Conservation (phyloP, 2,797 vertebrate species). For the Momotus momota region DNA sequence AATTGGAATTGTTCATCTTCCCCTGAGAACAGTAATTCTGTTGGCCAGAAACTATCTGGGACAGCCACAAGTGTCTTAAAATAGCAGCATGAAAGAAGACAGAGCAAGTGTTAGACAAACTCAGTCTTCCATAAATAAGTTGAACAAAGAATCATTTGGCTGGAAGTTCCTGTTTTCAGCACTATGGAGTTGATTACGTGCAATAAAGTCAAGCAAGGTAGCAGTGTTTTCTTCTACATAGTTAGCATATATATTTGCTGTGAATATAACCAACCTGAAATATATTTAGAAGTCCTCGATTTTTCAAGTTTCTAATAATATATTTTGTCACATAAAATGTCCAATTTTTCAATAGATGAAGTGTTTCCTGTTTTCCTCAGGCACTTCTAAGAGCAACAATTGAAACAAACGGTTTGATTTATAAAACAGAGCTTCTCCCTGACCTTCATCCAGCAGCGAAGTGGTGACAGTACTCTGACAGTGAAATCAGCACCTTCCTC, state of each 20-base stretch:
- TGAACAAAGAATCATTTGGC: conserved; percentile 3
- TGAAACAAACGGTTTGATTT: not conserved
- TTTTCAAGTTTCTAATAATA: not conserved
- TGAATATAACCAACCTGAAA: not conserved
- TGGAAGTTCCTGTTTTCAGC: not conserved
- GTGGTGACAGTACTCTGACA: not conserved
- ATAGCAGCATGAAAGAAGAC: not conserved
- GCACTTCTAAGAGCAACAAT: not conserved
- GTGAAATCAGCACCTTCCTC: not conserved
- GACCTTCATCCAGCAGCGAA: not conserved
- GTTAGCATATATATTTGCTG: not conserved
- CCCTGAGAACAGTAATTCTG: not conserved
- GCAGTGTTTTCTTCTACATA: not conserved
- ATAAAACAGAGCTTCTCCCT: not conserved
- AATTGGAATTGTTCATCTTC: conserved; percentile 32
- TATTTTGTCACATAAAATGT: not conserved
- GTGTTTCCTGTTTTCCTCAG: not conserved
- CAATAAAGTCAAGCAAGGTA: not conserved
- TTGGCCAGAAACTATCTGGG: conserved; percentile 2
- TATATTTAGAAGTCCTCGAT: not conserved
- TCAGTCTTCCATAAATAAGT: conserved; percentile 5
- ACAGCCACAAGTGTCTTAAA: conserved; percentile 31
- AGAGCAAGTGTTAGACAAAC: conserved; percentile 19
- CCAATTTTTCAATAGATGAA: not conserved
- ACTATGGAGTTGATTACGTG: not conserved